Evolutionary conservation across 2,797 vertebrate species (phyloP), one percentile per base, ranked within the genome.

Genomic region (Rhodeus uyekii): DNA sequence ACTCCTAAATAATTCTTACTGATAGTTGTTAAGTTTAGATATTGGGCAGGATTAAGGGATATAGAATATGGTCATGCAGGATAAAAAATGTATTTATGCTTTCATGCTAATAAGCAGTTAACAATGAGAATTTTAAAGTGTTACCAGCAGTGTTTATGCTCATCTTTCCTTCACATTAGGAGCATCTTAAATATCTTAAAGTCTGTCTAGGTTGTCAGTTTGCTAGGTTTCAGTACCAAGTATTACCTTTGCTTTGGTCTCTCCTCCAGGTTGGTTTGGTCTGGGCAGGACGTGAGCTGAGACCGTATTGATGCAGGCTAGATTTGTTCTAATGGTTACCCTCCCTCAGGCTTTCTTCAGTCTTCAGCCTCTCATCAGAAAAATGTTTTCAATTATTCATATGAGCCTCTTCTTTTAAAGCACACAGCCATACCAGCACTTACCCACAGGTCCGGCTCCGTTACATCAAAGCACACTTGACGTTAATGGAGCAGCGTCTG

Each of bases 321-420:
- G 24, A 46, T 69, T 61, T 82, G 63, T 74, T 86, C 85, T 93
- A 93, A 94, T 94, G 93, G 92, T 90, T 87, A 39, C 29, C 87
- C 84, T 93, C 93, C 89, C 91, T 81, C 32, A 90, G 93, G 93
- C 82, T 84, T 13, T 93, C 93, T 95, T 92, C 6, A 0, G 84
- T 91, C 85, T 88, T n/a, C n/a, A n/a, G n/a, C n/a, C 92, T 90
- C 72, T 90, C 69, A 85, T 90, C 89, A 81, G 84, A 27, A 24
- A 72, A 32, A 8, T 82, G 85, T 86, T 88, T 89, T 91, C 34
- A 83, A 92, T 95, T 91, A 97, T 97, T 96, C 92, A 97, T 95
- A 90, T 68, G 82, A 93, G 90, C 82, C 86, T 85, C 85, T 81
- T 80, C 68, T 74, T 68, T 80, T 79, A 80, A 80, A 73, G 82